Conservation (phyloP, 2,113 vertebrate genomes). For the Benitochromis conjunctus region DNA sequence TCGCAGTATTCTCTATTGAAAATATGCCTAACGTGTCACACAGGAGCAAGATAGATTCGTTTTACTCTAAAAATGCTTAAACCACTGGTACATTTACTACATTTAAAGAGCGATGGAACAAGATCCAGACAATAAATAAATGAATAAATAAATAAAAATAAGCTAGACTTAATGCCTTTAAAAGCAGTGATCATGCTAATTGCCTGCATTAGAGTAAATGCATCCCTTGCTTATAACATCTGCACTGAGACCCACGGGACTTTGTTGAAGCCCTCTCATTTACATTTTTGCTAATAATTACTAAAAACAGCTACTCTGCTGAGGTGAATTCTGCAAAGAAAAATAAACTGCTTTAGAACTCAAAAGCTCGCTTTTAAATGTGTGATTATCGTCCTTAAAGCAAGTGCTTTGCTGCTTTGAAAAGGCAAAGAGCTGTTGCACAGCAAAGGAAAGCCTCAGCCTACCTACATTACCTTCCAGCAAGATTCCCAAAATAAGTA, state of each 20-base stretch:
- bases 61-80: neutral
- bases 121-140: neutral
- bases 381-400: neutral
- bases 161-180: neutral
- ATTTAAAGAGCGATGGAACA: neutral
- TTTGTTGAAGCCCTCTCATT: neutral
- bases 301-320: neutral
- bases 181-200: conserved; percentile 12
- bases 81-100: neutral
- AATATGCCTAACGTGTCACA: neutral
- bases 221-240: neutral
- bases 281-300: neutral
- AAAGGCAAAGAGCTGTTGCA: neutral
- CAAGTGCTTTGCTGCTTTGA: neutral
- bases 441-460: neutral
- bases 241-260: neutral
- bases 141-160: neutral
- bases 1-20: neutral
- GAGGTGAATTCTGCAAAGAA: neutral
- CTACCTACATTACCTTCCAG: neutral
- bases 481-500: neutral
- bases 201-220: conserved; percentile 24
- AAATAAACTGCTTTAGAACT: neutral
- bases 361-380: neutral
- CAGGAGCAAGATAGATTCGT: neutral